Base-by-base conservation (phyloP, 92 coral and sea anemone species). In the Pocillopora grandis region DNA sequence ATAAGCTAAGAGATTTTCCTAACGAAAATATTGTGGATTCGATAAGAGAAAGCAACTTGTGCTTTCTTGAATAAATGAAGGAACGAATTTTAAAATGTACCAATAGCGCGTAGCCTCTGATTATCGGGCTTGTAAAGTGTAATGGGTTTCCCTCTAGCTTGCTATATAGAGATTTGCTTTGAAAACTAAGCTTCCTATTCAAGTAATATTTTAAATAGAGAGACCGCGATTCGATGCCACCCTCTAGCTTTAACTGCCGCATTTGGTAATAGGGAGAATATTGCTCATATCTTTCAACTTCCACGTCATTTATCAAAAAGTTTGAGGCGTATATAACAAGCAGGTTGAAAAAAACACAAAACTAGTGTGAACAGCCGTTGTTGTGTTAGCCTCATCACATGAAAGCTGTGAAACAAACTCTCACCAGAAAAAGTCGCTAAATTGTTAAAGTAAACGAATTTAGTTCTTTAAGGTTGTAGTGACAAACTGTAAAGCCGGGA, bases 371-470 rank as follows among this genome's bases (percentile, higher is more conserved):
- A 70, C 60, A 20, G 81, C 60, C 52, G 59, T 66, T 78, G 72
- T 66, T 60, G 23, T 63, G 52, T 78, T 78, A 0, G 52, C 52
- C 52, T 42, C 52, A 42, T 42, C 66, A 63, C 60, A 20, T 37
- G 71, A 78, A 62, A 78, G 60, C 37, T 66, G 31, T 66, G 66
- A 66, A 78, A 67, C 27, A n/a, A 31, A 15, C 74, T 12, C 67
- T 79, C 42, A 48, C 62, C 13, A 17, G 83, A 79, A 79, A 79
- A 10, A 63, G 1, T 65, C 9, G 59, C 58, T 35, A 17, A 62
- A 77, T 62, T 77, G 64, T 59, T 20, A 63, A 59, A 37, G 15
- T 60, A 48, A 77, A 77, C 63, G 83, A 65, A 49, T 79, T 66
- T 55, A 55, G 64, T 52, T 15, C 33, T 59, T 36, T 36, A 35